Base-by-base conservation (phyloP, 2,888 invertebrate genomes). In the Chymomyza fuscimana region DNA sequence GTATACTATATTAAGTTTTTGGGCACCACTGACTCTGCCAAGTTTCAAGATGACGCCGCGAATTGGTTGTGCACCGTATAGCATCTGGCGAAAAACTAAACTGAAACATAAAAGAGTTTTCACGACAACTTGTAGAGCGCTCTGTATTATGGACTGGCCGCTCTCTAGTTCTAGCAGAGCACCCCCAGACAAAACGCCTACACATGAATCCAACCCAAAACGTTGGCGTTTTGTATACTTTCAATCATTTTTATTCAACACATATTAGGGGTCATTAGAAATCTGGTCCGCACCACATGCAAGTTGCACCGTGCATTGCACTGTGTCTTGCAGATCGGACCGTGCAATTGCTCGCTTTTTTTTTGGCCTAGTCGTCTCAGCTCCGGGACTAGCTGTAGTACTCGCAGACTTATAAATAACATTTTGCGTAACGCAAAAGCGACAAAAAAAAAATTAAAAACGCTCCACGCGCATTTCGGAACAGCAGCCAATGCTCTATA, bases 351-450 rank as follows among this genome's bases (percentile, higher is more conserved):
- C 40, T 46, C 40, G 40, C 2, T 32, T 32, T 32, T 5, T 4
- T 32, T 32, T 32, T 32, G 32, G 32, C 32, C 32, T 32, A 32
- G 32, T 32, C 32, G 74, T 70, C 63, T 74, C 74, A 88, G 89
- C 89, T 87, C 86, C 87, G 89, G 40, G 84, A 83, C 84, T 82
- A 78, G 76, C 40, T 46, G 40, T 4, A 12, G 12, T 46, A 46
- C 40, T 46, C 12, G 10, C 40, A 2, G 74, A 74, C 80, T 88
- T 91, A 91, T 81, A 91, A 91, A 91, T 91, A 91, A 85, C 73
- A 87, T 81, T 90, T 90, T 91, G 91, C 89, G 90, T 90, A 90
- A 91, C 83, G 80, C 80, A 58, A 73, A 80, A 79, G 67, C 72
- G 79, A 81, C 82, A 79, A 73, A 69, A 54, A 54, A 54, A 54